Percentiles rank a stretch among this genome's conserved stretches.
Conservation (phyloP, 2,888 invertebrate species). For the Agrochola lychnidis region DNA sequence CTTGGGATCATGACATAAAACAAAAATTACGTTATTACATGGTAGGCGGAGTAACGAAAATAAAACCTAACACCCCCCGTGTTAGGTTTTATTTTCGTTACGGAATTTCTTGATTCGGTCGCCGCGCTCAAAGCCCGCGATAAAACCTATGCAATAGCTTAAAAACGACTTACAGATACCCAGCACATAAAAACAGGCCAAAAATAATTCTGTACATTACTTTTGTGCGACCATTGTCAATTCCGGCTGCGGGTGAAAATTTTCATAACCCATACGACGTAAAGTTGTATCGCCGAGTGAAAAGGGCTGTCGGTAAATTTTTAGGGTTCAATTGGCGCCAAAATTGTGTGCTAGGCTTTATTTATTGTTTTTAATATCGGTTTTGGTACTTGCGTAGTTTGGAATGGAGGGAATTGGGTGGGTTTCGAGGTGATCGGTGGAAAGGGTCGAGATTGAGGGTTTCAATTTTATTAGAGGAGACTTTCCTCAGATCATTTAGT, state of each 20-base stretch:
- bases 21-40: no score
- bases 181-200: constrained; percentile 60
- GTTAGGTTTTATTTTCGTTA: no score
- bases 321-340: constrained; percentile 69
- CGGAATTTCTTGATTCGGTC: no score
- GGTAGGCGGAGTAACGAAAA: no score
- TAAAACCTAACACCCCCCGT: no score
- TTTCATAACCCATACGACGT: constrained; percentile 75
- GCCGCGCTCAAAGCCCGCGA: no score
- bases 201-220: constrained; percentile 70
- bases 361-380: constrained; percentile 65
- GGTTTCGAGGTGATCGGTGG: neutral
- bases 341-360: constrained; percentile 51
- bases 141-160: no score
- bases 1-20: no score
- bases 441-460: neutral
- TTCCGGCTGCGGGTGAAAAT: constrained; percentile 68
- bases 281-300: constrained; percentile 75
- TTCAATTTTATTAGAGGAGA: neutral
- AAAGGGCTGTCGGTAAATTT: constrained; percentile 75
- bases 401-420: neutral
- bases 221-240: constrained; percentile 68
- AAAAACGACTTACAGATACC: neutral
- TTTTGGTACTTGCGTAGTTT: constrained; percentile 25
- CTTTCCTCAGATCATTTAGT: neutral